These are phyloP conservation scores for Dicerorhinus sumatrensis DNA, from an alignment of 2,113 vertebrate genomes.

Conservation along the genomic window DNA sequence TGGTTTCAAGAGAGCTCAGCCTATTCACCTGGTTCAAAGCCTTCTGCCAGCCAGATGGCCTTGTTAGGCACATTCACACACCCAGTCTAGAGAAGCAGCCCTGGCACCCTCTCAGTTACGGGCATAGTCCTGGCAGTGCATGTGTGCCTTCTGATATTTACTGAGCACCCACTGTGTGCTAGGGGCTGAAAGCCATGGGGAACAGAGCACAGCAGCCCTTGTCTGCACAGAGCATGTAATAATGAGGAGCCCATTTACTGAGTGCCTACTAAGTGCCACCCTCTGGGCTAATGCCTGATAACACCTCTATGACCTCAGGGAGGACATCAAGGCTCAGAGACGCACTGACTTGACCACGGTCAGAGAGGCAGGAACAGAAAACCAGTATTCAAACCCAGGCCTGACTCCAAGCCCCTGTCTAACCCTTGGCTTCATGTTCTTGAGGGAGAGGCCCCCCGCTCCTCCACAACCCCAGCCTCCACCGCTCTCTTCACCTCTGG, in stretches of 20 bases:
- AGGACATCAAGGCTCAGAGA: neutral
- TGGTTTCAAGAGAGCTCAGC: constrained; percentile 8
- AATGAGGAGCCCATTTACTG: neutral
- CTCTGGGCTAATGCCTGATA: neutral
- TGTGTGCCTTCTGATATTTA: neutral
- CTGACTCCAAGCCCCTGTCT: neutral
- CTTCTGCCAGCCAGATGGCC: neutral
- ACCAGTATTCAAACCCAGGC: neutral
- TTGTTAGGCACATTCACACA: neutral
- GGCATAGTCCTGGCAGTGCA: neutral
- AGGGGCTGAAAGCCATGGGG: neutral
- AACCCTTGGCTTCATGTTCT: neutral
- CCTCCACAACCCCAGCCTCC: neutral
- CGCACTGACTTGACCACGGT: neutral
- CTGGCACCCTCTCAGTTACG: neutral
- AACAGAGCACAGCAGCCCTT: neutral
- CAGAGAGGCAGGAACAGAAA: neutral
- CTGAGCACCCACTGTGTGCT: neutral
- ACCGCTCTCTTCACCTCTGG: neutral
- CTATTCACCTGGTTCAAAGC: neutral
- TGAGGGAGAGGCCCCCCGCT: neutral
- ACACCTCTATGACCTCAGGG: neutral
- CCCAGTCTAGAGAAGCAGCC: neutral
- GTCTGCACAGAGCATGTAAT: neutral
- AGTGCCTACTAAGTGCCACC: neutral